A percentile compares a stretch with the other conserved stretches of the same genome.
phyloP scores from a whole-genome alignment of 2,888 invertebrate species.

The Macroteleia sp. region DNA sequence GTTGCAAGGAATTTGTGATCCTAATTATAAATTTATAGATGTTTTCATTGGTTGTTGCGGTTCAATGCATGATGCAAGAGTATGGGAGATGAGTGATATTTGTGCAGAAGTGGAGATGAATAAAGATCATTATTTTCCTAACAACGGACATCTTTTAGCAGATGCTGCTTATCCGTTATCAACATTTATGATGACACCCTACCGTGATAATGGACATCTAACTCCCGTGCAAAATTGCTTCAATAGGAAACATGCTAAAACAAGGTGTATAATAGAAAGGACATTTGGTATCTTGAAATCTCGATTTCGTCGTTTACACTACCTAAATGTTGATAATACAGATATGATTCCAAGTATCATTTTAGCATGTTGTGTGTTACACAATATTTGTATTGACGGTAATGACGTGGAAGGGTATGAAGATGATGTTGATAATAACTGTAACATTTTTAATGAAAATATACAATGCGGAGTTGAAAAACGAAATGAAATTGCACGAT shows the following conservation, averaged over 20 bases:
- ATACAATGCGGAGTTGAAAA: not conserved
- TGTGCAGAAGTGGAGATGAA: not conserved
- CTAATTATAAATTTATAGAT: slow-evolving; percentile 1
- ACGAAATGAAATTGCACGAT: not conserved
- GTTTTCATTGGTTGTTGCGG: slow-evolving; percentile 5
- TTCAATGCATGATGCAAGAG: not conserved
- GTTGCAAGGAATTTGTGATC: slow-evolving; percentile 1
- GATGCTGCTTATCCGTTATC: slow-evolving; percentile 4
- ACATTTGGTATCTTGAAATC: slow-evolving; percentile 22
- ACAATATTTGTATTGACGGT: slow-evolving; percentile 17
- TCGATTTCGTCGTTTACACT: slow-evolving; percentile 24
- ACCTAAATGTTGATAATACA: slow-evolving; percentile 14
- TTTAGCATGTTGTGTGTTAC: slow-evolving; percentile 27
- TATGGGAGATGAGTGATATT: not conserved
- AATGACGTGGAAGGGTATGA: not conserved
- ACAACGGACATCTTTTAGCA: not conserved
- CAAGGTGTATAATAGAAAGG: slow-evolving; percentile 25
- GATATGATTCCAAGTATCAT: slow-evolving; percentile 16
- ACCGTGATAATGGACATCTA: slow-evolving; percentile 24
- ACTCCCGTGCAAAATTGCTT: not conserved
- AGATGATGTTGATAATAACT: not conserved
- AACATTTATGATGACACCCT: slow-evolving; percentile 5
- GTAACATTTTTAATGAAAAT: not conserved
- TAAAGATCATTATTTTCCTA: not conserved
- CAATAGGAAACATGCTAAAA: slow-evolving; percentile 3